Percentiles rank a stretch among this genome's conserved stretches.
phyloP scores from a whole-genome alignment of 2,797 vertebrate genomes.

The Cheirogaleus major region DNA sequence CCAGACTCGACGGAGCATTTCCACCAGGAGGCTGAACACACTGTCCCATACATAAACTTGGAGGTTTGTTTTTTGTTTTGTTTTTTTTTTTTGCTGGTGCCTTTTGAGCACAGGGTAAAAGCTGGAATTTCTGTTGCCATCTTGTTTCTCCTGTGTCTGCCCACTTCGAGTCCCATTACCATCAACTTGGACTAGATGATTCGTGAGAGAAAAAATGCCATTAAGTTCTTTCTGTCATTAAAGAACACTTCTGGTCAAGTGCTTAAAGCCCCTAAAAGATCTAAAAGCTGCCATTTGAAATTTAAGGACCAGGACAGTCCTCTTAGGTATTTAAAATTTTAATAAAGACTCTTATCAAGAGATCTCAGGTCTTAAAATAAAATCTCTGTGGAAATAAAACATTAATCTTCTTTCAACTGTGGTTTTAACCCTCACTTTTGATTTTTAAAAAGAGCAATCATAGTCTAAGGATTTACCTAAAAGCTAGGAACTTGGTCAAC shows the following conservation, averaged over 20 bases:
- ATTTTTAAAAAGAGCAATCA: conserved; percentile 77
- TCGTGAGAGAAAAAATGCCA: background rate
- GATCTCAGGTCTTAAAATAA: conserved; percentile 59
- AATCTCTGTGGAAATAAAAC: conserved; percentile 73
- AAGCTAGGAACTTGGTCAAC: conserved; percentile 70
- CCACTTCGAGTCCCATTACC: background rate
- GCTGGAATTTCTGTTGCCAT: too few species aligned
- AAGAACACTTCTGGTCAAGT: background rate
- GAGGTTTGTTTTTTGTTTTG: background rate
- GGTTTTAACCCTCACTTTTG: conserved; percentile 77
- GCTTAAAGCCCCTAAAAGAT: background rate
- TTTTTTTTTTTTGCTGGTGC: background rate
- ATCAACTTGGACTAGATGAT: background rate
- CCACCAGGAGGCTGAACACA: background rate
- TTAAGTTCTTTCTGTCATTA: background rate
- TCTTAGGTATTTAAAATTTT: conserved; percentile 60
- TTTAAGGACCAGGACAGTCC: background rate
- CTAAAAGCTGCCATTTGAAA: background rate
- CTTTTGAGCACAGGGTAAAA: background rate
- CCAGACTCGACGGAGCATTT: fast-evolving
- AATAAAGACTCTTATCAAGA: conserved; percentile 63
- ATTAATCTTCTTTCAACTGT: conserved; percentile 80
- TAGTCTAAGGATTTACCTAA: conserved; percentile 73
- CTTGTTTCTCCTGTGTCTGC: fast-evolving
- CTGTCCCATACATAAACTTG: fast-evolving